These are phyloP conservation scores for Eumaeus atala DNA, from an alignment of 1,140 invertebrate genomes.

Conservation along the genomic window DNA sequence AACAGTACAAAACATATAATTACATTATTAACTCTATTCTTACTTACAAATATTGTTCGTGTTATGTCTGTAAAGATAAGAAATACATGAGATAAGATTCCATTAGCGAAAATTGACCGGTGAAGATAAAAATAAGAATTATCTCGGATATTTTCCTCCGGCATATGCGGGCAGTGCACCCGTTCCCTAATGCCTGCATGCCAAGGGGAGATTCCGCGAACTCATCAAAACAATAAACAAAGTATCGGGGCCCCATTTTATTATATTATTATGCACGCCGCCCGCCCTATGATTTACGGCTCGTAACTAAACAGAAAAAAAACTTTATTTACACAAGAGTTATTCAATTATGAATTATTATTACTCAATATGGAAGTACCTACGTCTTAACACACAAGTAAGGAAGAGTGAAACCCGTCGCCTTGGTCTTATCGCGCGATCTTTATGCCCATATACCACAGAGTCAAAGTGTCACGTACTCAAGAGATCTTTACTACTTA, in stretches of 20 bases:
- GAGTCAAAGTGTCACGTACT: too few relatives aligned
- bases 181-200: conserved; percentile 26
- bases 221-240: conserved; percentile 76
- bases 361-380: too few relatives aligned
- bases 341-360: too few relatives aligned
- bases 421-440: too few relatives aligned
- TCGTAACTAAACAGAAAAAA: conserved; percentile 39
- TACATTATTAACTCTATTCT: too few relatives aligned
- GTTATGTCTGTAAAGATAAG: too few relatives aligned
- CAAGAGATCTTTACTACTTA: too few relatives aligned
- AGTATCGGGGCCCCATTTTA: conserved; percentile 67
- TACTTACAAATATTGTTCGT: too few relatives aligned
- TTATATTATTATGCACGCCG: conserved; percentile 69
- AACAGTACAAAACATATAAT: too few relatives aligned
- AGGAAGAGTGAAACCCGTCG: too few relatives aligned
- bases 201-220: conserved; percentile 55
- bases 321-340: not conserved
- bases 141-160: conserved; percentile 38
- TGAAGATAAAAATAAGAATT: conserved; percentile 20
- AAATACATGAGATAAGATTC: not conserved
- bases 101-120: conserved; percentile 1
- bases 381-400: too few relatives aligned
- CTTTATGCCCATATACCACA: too few relatives aligned
- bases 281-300: conserved; percentile 68
- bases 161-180: conserved; percentile 56